These are phyloP conservation scores for Batillaria attramentaria DNA, from an alignment of 1,140 invertebrate genomes.

Conservation along the genomic window DNA sequence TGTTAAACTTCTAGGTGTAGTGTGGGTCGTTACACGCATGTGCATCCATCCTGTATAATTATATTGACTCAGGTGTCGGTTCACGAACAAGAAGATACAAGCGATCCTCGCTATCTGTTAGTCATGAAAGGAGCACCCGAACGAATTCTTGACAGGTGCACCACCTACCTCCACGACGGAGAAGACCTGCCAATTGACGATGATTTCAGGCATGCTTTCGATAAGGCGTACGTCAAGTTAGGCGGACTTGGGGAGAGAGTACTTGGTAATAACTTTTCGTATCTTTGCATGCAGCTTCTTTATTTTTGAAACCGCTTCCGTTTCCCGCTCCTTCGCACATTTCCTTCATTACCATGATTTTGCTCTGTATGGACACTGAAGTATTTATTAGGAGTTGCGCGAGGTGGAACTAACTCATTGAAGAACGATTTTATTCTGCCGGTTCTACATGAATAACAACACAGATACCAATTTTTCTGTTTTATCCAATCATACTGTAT, in stretches of 20 bases:
- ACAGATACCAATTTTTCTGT: no score
- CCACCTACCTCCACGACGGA: constrained; percentile 95
- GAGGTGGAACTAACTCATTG: no score
- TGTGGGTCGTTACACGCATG: background rate
- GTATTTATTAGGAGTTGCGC: background rate
- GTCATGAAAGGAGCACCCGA: constrained; percentile 99
- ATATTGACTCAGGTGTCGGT: constrained; percentile 83
- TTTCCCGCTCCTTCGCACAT: no score
- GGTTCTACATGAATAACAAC: no score
- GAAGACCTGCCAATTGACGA: constrained; percentile 95
- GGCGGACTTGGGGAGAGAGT: constrained; percentile 98
- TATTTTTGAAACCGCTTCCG: no score
- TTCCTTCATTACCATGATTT: background rate
- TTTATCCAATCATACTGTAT: no score
- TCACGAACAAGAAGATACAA: constrained; percentile 92
- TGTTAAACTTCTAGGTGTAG: background rate
- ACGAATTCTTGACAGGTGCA: constrained; percentile 95
- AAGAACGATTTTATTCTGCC: no score
- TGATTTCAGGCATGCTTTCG: constrained; percentile 98
- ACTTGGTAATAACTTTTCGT: constrained; percentile 76
- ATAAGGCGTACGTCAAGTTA: constrained; percentile 97
- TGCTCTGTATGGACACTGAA: background rate
- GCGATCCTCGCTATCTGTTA: constrained; percentile 90
- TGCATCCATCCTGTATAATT: background rate
- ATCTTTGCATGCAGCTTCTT: background rate